phyloP scores from a whole-genome alignment of 2,888 invertebrate genomes.

The Falcaria lacertinaria region DNA sequence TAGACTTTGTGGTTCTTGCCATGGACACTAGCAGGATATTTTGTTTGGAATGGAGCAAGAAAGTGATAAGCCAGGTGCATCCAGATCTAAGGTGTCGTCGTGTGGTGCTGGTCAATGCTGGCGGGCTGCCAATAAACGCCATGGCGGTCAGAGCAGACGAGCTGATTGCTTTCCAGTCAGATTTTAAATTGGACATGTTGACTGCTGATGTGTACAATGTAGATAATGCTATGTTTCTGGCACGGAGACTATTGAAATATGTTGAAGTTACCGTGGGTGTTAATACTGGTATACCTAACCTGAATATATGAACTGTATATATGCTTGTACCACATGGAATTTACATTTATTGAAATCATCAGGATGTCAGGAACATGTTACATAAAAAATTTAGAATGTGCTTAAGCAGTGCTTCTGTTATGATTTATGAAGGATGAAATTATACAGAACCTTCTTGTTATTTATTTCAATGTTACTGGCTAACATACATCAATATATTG shows the following conservation, averaged over 20 bases:
- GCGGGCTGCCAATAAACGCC: constrained; percentile 53
- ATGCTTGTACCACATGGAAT: no score
- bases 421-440: no score
- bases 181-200: constrained; percentile 56
- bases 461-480: no score
- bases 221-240: constrained; percentile 48
- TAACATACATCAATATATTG: no score
- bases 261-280: constrained; percentile 63
- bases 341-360: no score
- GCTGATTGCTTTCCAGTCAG: constrained; percentile 49
- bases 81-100: constrained; percentile 61
- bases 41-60: constrained; percentile 64
- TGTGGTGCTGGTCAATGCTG: constrained; percentile 61
- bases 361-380: no score
- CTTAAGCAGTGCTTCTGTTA: no score
- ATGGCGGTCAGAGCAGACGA: constrained; percentile 63
- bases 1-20: constrained; percentile 64
- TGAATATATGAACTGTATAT: constrained; percentile 43
- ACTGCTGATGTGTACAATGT: constrained; percentile 52
- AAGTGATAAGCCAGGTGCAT: constrained; percentile 54
- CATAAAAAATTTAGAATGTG: no score
- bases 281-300: constrained; percentile 66
- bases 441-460: no score
- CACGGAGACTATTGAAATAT: constrained; percentile 55
- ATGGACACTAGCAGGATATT: constrained; percentile 60